Base-by-base conservation (phyloP, 2,888 invertebrate genomes). In the Orthonychiurus folsomi region DNA sequence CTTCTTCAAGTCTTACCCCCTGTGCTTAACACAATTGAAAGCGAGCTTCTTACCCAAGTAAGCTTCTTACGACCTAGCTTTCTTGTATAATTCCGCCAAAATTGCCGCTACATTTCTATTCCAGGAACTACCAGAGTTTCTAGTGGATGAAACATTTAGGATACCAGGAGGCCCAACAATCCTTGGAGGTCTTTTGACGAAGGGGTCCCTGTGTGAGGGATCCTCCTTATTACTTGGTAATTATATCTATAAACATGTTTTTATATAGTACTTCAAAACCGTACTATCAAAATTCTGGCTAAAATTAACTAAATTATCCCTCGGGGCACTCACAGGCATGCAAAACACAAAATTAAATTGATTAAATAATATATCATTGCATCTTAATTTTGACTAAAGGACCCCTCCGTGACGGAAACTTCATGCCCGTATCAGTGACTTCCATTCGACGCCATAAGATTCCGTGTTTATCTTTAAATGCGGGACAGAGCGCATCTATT, bases 91-190 rank as follows among this genome's bases (percentile, higher is more conserved):
- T n/a, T n/a, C n/a, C n/a, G n/a, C n/a, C n/a, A n/a, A n/a, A n/a
- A n/a, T 75, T 25, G 75, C 28, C 21, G 24, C 56, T 24, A 5
- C 21, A 28, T 23, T 63, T 54, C 62, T 56, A 58, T 76, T 74
- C 62, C 75, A 85, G 84, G 86, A 88, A 71, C 80, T 84, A 0
- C 84, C 86, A 68, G 88, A 88, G 75, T 94, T 94, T 77, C 91
- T 95, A 81, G 88, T 97, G 53, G 96, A 97, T 76, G 95, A 95
- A 79, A 90, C 89, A 15, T 92, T 93, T 71, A 85, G 87, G 75
- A 89, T 91, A 20, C 87, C 87, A 0, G 89, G 88, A 70, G 83
- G 87, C 0, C 89, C 89, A 0, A 87, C 88, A 9, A 88, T 93
- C 26, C 84, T 93, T 0, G 93, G 92, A 1, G 93, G 93, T 0